phyloP scores from a whole-genome alignment of 1,140 invertebrate species.

The Lethrus apterus region DNA sequence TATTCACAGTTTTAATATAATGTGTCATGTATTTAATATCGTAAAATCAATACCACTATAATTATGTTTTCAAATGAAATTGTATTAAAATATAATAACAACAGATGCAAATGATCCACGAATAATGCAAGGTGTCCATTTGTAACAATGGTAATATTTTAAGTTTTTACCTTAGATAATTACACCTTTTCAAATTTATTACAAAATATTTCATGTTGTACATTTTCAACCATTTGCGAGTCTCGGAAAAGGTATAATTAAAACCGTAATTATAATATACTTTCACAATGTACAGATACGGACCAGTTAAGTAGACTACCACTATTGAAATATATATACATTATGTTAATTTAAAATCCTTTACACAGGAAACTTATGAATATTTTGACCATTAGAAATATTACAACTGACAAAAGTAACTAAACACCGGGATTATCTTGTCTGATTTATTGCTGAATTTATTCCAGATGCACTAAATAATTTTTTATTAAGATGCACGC shows the following conservation, averaged over 20 bases:
- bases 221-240: slow-evolving; percentile 19
- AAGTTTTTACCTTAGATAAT: slow-evolving; percentile 15
- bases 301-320: not conserved
- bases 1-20: slow-evolving; percentile 15
- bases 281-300: not conserved
- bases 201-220: slow-evolving; percentile 18
- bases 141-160: slow-evolving; percentile 7
- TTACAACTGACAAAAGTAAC: not conserved
- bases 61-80: too few species aligned
- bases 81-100: too few species aligned
- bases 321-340: not conserved
- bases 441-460: slow-evolving; percentile 5
- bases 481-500: too few species aligned
- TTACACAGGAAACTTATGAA: not conserved
- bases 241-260: slow-evolving; percentile 19
- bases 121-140: slow-evolving; percentile 9
- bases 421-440: slow-evolving; percentile 1
- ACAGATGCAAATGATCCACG: too few species aligned
- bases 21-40: not conserved
- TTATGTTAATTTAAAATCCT: not conserved
- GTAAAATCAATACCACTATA: slow-evolving; percentile 1
- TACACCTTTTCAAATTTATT: slow-evolving; percentile 22
- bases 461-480: too few species aligned
- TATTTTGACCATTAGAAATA: slow-evolving; percentile 7
- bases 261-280: slow-evolving; percentile 21